Evolutionary conservation across 2,888 invertebrate genomes (phyloP), one percentile per base, ranked within the genome.

Genomic region (Rhamnusium bicolor): DNA sequence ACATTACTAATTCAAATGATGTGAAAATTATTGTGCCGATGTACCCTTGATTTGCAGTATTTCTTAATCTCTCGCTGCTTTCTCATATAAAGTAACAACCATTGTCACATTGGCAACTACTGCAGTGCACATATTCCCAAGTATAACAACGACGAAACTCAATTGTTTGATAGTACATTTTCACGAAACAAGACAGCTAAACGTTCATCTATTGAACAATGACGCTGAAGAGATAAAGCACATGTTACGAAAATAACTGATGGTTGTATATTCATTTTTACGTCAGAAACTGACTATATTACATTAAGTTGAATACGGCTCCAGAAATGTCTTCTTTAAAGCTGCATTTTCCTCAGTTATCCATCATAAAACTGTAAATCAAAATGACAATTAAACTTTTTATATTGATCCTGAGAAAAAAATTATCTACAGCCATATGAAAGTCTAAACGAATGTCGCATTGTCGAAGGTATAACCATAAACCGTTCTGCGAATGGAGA

Each of bases 181-280:
- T 27, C 47, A 18, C 40, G 32, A 46, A 68, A 68, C 54, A 56
- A 54, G 69, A 60, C 29, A 6, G 18, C 69, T 58, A 68, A 58
- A 46, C 21, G 68, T 58, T 19, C 60, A 27, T 18, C 19, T 61
- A 47, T 71, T 60, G 51, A 66, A 66, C 60, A 71, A 66, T 51
- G 40, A 51, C 47, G 53, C n/a, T 58, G 71, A 71, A 71, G 65
- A 71, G 71, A 71, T 71, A 71, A 71, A 71, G 56, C 47, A 63
- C 60, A 29, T n/a, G 49, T 29, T 56, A 27, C 4, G 1, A 16
- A 32, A 5, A 7, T 29, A 32, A 18, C 32, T 32, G 18, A 58
- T 58, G 58, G 27, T 40, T 40, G 4, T 2, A 40, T 40, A 40
- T n/a, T n/a, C 40, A n/a, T 40, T 40, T 40, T 40, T n/a, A 2